Evolutionary conservation across 1,140 invertebrate genomes (phyloP).

Genomic region (Himalopsyche phryganea): DNA sequence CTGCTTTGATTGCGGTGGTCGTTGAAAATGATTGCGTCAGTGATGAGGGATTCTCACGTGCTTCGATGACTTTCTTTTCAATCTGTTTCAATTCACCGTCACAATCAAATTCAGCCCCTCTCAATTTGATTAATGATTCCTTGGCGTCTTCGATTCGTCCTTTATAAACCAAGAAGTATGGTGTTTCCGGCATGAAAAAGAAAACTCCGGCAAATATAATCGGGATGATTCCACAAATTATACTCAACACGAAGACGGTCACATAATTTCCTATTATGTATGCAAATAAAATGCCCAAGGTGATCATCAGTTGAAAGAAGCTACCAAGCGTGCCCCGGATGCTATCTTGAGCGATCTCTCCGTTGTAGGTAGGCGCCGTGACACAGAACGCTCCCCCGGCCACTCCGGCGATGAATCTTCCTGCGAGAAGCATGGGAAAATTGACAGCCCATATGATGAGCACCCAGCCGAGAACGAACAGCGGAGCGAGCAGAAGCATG

Average conservation of each 20-base stretch:
- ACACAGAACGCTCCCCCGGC: constrained; percentile 73
- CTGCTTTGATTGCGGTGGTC: constrained; percentile 61
- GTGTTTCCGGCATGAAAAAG: constrained; percentile 78
- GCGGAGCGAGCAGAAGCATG: constrained; percentile 66
- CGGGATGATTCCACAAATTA: constrained; percentile 64
- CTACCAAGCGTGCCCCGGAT: constrained; percentile 77
- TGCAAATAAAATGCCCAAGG: constrained; percentile 67
- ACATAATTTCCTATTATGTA: constrained; percentile 64
- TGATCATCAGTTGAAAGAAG: constrained; percentile 74
- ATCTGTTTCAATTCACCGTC: constrained; percentile 59
- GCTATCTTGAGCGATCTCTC: constrained; percentile 74
- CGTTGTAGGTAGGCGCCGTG: constrained; percentile 75
- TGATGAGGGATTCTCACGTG: constrained; percentile 50
- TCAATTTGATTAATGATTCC: constrained; percentile 60
- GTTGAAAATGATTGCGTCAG: constrained; percentile 56
- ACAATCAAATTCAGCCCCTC: constrained; percentile 64
- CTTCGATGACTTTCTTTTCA: constrained; percentile 56
- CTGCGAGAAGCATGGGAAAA: constrained; percentile 65
- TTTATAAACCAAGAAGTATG: constrained; percentile 58
- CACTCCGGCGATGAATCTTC: constrained; percentile 71
- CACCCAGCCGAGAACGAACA: constrained; percentile 73
- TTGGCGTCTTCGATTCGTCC: constrained; percentile 61
- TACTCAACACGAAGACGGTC: constrained; percentile 59
- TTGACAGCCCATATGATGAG: constrained; percentile 67
- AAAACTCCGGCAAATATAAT: constrained; percentile 64